These are phyloP conservation scores for Drosophila pegasa DNA, from an alignment of 2,888 invertebrate genomes.

Conservation along the genomic window DNA sequence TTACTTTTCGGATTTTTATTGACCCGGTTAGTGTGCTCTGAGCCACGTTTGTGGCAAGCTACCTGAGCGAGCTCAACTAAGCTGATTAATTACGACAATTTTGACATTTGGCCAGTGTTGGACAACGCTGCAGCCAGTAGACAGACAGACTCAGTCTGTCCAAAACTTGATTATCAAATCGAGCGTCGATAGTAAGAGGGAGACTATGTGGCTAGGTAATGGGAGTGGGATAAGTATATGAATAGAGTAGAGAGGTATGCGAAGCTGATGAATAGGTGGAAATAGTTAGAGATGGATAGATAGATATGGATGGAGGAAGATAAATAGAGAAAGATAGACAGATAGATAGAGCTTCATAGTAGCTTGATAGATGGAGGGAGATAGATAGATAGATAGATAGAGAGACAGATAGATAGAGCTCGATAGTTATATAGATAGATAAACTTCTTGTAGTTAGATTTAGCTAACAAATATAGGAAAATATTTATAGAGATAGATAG, in stretches of 20 bases:
- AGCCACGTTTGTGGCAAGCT: constrained; percentile 2
- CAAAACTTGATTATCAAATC: not conserved
- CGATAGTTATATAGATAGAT: not conserved
- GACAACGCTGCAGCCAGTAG: not conserved
- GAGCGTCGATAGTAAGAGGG: not conserved
- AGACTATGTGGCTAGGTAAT: not conserved
- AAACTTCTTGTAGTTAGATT: too few species aligned
- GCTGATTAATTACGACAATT: constrained; percentile 58
- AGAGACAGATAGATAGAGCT: not conserved
- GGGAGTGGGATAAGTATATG: not conserved
- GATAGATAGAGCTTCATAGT: not conserved
- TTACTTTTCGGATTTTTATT: constrained; percentile 47
- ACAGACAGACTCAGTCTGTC: too few species aligned
- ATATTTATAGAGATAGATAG: too few species aligned
- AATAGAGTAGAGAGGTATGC: not conserved
- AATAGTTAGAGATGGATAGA: not conserved
- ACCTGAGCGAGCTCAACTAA: constrained; percentile 25
- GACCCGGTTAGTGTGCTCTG: constrained; percentile 14
- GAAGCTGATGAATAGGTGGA: not conserved
- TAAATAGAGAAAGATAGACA: not conserved
- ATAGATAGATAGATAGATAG: not conserved
- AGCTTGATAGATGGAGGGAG: not conserved
- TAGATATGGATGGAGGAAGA: too few species aligned
- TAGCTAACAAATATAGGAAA: too few species aligned
- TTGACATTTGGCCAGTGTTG: constrained; percentile 19